phyloP scores from a whole-genome alignment of 2,888 invertebrate species.

The Lithophane ornitopus region DNA sequence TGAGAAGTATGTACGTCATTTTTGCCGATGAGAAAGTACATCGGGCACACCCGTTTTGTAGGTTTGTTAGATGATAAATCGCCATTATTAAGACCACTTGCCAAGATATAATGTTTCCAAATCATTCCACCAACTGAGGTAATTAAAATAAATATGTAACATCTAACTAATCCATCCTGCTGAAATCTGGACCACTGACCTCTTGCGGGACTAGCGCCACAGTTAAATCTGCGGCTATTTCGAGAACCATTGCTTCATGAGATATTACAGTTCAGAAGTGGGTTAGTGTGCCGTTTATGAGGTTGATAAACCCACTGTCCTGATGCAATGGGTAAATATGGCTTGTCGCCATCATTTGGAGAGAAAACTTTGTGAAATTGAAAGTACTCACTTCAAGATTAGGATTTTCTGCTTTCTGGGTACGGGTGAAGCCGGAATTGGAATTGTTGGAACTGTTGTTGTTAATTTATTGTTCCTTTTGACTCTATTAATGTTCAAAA shows the following conservation, averaged over 20 bases:
- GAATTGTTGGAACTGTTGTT: not conserved
- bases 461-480: no score
- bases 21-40: no score
- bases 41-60: no score
- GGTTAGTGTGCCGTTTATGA: conserved; percentile 48
- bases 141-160: conserved; percentile 5
- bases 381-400: not conserved
- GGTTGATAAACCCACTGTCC: conserved; percentile 53
- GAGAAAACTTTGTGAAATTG: conserved; percentile 5
- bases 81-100: not conserved
- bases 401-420: not conserved
- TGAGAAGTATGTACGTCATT: no score
- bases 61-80: not conserved
- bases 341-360: conserved; percentile 4
- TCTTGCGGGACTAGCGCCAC: conserved; percentile 46
- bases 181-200: conserved; percentile 41
- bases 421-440: not conserved
- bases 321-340: conserved; percentile 54
- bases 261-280: conserved; percentile 44
- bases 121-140: not conserved
- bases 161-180: conserved; percentile 18
- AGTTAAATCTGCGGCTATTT: conserved; percentile 48
- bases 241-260: conserved; percentile 52
- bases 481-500: not conserved
- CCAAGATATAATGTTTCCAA: not conserved